Evolutionary conservation across 2,113 vertebrate species (phyloP).

Genomic region (Echinops telfairi): DNA sequence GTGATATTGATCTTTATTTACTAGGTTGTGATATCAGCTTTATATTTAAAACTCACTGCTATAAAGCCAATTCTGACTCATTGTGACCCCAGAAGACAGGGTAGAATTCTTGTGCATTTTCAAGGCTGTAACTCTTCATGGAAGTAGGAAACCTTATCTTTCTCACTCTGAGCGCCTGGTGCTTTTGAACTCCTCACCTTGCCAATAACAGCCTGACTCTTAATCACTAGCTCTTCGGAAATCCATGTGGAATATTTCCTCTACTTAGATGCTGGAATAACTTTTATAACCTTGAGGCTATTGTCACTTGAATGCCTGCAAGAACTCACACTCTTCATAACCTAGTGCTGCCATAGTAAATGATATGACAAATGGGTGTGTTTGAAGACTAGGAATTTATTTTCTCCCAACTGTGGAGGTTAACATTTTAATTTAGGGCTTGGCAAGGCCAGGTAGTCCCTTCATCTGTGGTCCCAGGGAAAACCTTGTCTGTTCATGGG

Average conservation of each 20-base stretch:
- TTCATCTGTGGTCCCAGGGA: not conserved
- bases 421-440: not conserved
- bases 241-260: conserved; percentile 25
- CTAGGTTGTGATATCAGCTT: conserved; percentile 1
- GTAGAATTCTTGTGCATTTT: no score
- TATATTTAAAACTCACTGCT: no score
- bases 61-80: no score
- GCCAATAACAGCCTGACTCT: no score
- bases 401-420: not conserved
- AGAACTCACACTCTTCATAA: not conserved
- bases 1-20: conserved; percentile 22
- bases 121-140: no score
- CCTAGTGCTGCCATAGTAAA: not conserved
- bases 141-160: no score
- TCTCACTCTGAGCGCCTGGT: no score
- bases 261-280: conserved; percentile 2
- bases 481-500: not conserved
- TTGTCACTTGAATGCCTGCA: conserved; percentile 18
- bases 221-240: conserved; percentile 11
- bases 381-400: not conserved
- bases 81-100: no score
- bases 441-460: not conserved
- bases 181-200: no score
- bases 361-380: not conserved
- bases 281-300: not conserved